Base-by-base conservation (phyloP, 2,888 invertebrate genomes). In the Arrhopalites spinosus region DNA sequence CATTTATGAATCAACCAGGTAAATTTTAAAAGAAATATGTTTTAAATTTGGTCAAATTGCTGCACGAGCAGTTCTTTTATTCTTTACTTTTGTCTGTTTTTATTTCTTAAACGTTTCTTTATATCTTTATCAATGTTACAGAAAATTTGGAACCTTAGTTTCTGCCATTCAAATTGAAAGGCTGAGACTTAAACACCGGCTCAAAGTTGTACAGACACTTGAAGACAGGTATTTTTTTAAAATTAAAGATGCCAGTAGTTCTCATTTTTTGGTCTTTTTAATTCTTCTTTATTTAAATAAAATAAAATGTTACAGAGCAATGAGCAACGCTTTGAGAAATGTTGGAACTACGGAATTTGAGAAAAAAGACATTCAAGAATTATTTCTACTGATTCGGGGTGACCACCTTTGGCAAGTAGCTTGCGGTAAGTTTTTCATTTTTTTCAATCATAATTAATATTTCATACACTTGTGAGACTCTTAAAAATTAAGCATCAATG, bases 121-220 rank as follows among this genome's bases (percentile, higher is more conserved):
- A n/a, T n/a, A n/a, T n/a, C n/a, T n/a, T n/a, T n/a, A n/a, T n/a
- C n/a, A n/a, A n/a, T n/a, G n/a, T 0, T 83, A 82, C 50, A 56
- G 81, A 20, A 78, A 90, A 78, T 94, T 91, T 84, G 93, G 93
- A 45, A 89, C 89, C 61, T 88, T 88, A 56, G 90, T 98, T 77
- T 92, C 93, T 8, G 91, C 93, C 77, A 92, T 92, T 73, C 90
- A 90, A 82, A 98, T 99, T 77, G 97, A 98, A 85, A 91, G 92
- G 78, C 88, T 98, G 79, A 89, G 98, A 67, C 88, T 98, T 78
- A 96, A 95, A 84, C 95, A 98, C 85, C 88, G 98, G 17, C 88
- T 98, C 43, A 89, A 92, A 81, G 98, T 98, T 0, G 96, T 99
- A 45, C 93, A 97, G 83, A 93, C 92, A 83, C 87, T 98, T 76